Base-by-base conservation (phyloP, 1,140 invertebrate genomes). In the Colletes gigas region DNA sequence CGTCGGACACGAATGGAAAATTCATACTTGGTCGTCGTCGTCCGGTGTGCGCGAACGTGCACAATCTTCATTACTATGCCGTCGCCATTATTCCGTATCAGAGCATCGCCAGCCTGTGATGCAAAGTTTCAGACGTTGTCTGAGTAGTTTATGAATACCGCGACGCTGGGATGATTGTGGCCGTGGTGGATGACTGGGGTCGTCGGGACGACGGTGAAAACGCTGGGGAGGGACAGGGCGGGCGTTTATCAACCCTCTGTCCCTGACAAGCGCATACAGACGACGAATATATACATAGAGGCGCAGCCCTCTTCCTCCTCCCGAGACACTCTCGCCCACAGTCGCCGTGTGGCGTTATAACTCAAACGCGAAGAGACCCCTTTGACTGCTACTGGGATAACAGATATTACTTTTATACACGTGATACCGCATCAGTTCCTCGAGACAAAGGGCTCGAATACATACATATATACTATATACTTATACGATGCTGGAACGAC, bases 101-200 rank as follows among this genome's bases (percentile, higher is more conserved):
- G 77, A 89, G 75, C 78, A 84, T 84, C 78, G 78, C 60, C 78
- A 67, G 78, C 71, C 66, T 60, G 77, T 59, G 75, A 54, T 50
- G 80, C 65, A 88, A 90, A 90, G 87, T 90, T 90, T 79, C 73
- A 72, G 85, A 88, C 88, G 75, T 82, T 83, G 88, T 86, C 88
- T 88, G 86, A 86, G 82, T 89, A 89, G 88, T 89, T 89, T 89
- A 86, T 88, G 89, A 90, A 89, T 89, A 81, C 85, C 81, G 55
- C 67, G 75, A 86, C 84, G 75, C 68, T 52, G 71, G 79, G 78
- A 81, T 83, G 88, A 90, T 89, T 88, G 83, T 88, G 80, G 69
- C 68, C 54, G 71, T 17, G 54, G 54, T 17, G 72, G 50, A 62
- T 70, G 62, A 73, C 19, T 69, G 52, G 57, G 69, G 84, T 66